Conservation (phyloP, 2,113 vertebrate genomes). For the Embiotoca jacksoni region DNA sequence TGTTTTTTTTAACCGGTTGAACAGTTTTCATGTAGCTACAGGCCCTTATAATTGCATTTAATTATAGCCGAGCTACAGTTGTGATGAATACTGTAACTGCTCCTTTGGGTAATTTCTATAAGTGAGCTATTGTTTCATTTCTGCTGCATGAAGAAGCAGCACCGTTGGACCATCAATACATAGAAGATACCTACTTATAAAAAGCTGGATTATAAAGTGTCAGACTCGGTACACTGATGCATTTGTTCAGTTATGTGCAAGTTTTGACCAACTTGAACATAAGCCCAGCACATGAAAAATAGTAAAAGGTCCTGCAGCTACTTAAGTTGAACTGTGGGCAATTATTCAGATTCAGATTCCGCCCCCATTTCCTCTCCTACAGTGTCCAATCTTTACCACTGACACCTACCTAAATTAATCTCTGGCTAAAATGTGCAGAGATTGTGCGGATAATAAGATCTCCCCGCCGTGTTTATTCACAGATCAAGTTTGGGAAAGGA, state of each 20-base stretch:
- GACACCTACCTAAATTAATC: slow-evolving; percentile 13
- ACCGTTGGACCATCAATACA: background rate
- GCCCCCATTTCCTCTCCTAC: background rate
- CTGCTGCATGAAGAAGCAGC: slow-evolving; percentile 30
- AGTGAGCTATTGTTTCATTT: slow-evolving; percentile 65
- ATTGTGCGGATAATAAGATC: slow-evolving; percentile 31
- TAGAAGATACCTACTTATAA: slow-evolving; percentile 1
- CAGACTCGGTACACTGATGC: slow-evolving; percentile 3
- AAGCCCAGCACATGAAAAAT: slow-evolving; percentile 24
- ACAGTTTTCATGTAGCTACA: slow-evolving; percentile 61
- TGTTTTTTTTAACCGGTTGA: slow-evolving; percentile 35
- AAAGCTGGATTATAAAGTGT: slow-evolving; percentile 24
- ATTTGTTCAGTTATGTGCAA: slow-evolving; percentile 13
- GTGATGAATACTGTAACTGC: slow-evolving; percentile 57
- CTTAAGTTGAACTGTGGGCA: slow-evolving; percentile 26
- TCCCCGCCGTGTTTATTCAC: slow-evolving; percentile 48
- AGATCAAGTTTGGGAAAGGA: slow-evolving; percentile 95
- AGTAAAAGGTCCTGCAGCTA: slow-evolving; percentile 2
- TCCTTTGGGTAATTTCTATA: slow-evolving; percentile 46
- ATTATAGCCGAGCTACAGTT: slow-evolving; percentile 58
- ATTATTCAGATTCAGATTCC: slow-evolving; percentile 54
- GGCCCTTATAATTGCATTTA: slow-evolving; percentile 69
- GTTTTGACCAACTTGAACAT: background rate
- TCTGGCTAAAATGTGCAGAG: slow-evolving; percentile 11
- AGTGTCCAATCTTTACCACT: slow-evolving; percentile 7